These are phyloP conservation scores for Hymenochirus boettgeri DNA, from an alignment of 2,113 vertebrate species.

Conservation along the genomic window DNA sequence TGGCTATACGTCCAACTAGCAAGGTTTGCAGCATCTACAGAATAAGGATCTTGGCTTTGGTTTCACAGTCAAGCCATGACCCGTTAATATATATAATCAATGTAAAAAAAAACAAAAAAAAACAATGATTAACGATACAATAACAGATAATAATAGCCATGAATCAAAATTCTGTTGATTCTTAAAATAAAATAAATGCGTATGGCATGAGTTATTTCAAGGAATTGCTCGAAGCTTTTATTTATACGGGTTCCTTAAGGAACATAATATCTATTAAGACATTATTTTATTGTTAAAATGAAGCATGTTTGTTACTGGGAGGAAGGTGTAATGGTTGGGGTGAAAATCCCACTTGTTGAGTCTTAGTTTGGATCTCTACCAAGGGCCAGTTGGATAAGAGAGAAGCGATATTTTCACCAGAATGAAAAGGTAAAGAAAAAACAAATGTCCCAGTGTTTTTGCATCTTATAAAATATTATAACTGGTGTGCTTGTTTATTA, in stretches of 20 bases:
- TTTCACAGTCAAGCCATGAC: neutral
- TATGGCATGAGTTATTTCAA: conserved; percentile 14
- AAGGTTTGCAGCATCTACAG: neutral
- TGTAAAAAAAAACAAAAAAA: conserved; percentile 15
- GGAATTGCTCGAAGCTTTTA: neutral
- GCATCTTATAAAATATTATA: too few relatives aligned
- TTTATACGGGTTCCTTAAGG: neutral
- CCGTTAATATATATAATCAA: neutral
- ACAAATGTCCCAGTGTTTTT: too few relatives aligned
- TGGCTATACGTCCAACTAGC: neutral
- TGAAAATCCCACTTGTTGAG: too few relatives aligned
- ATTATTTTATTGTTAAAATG: neutral
- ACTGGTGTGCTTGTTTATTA: too few relatives aligned
- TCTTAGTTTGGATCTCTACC: too few relatives aligned
- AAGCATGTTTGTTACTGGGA: too few relatives aligned
- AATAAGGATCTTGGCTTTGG: neutral
- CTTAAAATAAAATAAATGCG: conserved; percentile 2
- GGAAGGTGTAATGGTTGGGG: too few relatives aligned
- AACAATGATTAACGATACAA: conserved; percentile 6
- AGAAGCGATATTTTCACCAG: too few relatives aligned
- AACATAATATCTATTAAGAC: neutral
- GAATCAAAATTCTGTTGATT: conserved; percentile 9
- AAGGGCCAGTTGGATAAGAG: too few relatives aligned
- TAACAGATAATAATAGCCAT: conserved; percentile 4
- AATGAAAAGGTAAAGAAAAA: too few relatives aligned